Percentiles rank a stretch among this genome's conserved stretches.
These are phyloP conservation scores for Chironomus tepperi DNA, from an alignment of 1,140 invertebrate species.

Conservation along the genomic window DNA sequence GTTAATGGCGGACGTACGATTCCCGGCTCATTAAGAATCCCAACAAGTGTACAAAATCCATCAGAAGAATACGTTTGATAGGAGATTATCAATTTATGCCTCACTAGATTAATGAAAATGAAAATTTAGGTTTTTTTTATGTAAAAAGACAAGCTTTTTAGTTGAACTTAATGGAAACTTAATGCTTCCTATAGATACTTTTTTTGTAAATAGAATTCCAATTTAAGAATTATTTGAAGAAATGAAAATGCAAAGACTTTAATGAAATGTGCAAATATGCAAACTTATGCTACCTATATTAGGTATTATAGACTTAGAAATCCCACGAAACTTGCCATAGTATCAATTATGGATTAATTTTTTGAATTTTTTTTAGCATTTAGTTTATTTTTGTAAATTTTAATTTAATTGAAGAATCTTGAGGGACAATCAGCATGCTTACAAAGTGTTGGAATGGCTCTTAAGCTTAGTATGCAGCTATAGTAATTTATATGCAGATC, in stretches of 20 bases:
- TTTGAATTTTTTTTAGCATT: no score
- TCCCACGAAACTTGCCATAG: background rate
- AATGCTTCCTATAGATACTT: no score
- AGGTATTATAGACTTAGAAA: background rate
- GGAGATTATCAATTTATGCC: background rate
- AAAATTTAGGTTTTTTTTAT: background rate
- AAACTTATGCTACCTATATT: background rate
- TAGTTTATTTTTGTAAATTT: no score
- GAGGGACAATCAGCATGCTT: no score
- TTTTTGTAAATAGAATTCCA: no score
- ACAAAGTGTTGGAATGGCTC: no score
- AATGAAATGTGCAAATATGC: conserved; percentile 5
- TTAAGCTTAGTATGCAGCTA: no score
- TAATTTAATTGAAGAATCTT: no score
- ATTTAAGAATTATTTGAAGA: background rate
- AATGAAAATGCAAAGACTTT: background rate
- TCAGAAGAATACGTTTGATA: conserved; percentile 69
- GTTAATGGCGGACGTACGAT: conserved; percentile 42
- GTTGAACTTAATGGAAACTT: no score
- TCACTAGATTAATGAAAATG: background rate
- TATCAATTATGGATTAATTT: background rate
- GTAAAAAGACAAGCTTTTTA: no score
- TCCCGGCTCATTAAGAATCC: conserved; percentile 53
- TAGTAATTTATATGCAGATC: no score
- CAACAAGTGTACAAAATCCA: conserved; percentile 59